These are phyloP conservation scores for Meganola albula DNA, from an alignment of 2,888 invertebrate genomes.

Conservation along the genomic window DNA sequence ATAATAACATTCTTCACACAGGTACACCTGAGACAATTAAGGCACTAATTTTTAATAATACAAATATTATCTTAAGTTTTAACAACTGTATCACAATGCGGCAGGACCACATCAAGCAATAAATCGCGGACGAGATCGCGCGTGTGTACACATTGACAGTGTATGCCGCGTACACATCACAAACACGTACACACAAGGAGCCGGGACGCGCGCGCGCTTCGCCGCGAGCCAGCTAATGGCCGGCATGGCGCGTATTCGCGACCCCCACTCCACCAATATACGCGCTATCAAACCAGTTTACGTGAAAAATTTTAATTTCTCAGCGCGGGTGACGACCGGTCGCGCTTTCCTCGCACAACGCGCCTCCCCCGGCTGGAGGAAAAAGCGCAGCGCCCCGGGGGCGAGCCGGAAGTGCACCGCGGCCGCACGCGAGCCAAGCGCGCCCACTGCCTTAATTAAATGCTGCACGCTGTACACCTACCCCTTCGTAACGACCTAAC, in stretches of 20 bases:
- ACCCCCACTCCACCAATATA: conserved; percentile 69
- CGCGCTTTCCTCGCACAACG: conserved; percentile 64
- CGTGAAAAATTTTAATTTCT: conserved; percentile 74
- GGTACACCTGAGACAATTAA: too few species aligned
- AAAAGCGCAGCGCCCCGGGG: conserved; percentile 70
- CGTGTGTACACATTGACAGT: conserved; percentile 20
- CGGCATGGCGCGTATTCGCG: conserved; percentile 71
- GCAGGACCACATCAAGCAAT: conserved; percentile 43
- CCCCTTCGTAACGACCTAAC: conserved; percentile 35
- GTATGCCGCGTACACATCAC: conserved; percentile 21
- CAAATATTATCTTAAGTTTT: conserved; percentile 18
- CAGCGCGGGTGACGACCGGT: conserved; percentile 69
- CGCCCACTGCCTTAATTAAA: conserved; percentile 74
- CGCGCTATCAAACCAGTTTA: conserved; percentile 76
- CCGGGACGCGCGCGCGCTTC: conserved; percentile 60
- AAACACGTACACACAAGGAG: conserved; percentile 44
- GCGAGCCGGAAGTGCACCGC: conserved; percentile 70
- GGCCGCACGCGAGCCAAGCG: conserved; percentile 69
- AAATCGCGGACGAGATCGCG: conserved; percentile 27
- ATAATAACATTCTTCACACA: too few species aligned
- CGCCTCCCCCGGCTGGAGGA: conserved; percentile 52
- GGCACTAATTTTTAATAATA: conserved; percentile 11
- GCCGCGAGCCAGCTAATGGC: conserved; percentile 69
- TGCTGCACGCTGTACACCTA: conserved; percentile 63
- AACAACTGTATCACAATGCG: conserved; percentile 33